These are phyloP conservation scores for Polylopha cassiicola DNA, from an alignment of 2,888 invertebrate species.

Conservation along the genomic window DNA sequence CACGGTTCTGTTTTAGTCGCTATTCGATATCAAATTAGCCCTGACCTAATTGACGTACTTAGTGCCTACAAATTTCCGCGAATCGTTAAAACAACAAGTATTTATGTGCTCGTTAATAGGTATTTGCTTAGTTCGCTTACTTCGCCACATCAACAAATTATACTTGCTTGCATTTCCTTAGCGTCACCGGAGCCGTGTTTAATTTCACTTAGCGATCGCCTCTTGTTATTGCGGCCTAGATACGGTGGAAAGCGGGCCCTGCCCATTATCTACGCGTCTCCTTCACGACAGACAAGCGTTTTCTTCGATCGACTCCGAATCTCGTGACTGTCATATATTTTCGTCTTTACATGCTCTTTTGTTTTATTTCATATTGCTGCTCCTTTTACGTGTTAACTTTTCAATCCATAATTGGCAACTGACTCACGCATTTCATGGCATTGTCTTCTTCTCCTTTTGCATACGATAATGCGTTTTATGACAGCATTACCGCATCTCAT, in stretches of 20 bases:
- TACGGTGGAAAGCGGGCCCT: constrained; percentile 53
- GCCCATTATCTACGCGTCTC: constrained; percentile 49
- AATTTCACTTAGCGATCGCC: constrained; percentile 46
- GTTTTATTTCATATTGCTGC: background rate
- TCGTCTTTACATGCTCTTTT: background rate
- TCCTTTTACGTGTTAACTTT: background rate
- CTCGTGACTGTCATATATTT: background rate
- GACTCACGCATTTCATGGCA: constrained; percentile 10
- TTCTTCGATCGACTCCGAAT: constrained; percentile 21
- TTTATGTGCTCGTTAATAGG: constrained; percentile 20
- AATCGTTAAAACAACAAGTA: constrained; percentile 7
- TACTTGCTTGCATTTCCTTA: constrained; percentile 30
- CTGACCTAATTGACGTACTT: constrained; percentile 19
- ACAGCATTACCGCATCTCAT: constrained; percentile 5
- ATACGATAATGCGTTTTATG: constrained; percentile 5
- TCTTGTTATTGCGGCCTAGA: constrained; percentile 58
- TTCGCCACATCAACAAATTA: constrained; percentile 3
- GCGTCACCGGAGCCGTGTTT: constrained; percentile 33
- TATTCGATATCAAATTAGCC: constrained; percentile 12
- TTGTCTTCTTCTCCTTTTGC: constrained; percentile 8
- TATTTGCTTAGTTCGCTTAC: too few relatives aligned
- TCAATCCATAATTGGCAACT: constrained; percentile 12
- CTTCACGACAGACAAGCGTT: constrained; percentile 36
- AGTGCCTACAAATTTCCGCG: constrained; percentile 22
- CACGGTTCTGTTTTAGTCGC: constrained; percentile 28